phyloP scores from a whole-genome alignment of 2,797 vertebrate species.

The Ctenopoma multispine region DNA sequence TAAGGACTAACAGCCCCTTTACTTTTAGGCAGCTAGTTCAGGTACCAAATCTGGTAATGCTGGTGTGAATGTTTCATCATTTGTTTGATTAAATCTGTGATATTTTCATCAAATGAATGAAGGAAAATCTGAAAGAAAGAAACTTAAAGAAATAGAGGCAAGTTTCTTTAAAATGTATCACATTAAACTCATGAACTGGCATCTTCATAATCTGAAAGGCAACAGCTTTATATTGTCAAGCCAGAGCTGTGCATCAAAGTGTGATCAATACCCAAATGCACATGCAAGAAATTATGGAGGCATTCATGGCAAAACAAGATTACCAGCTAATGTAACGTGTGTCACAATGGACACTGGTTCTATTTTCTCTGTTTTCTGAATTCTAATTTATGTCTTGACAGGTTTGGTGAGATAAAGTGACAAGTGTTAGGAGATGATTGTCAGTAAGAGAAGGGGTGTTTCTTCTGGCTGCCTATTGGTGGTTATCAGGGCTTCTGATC shows the following conservation, averaged over 20 bases:
- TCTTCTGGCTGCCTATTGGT: slow-evolving; percentile 57
- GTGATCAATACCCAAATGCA: slow-evolving; percentile 58
- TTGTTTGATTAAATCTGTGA: neutral
- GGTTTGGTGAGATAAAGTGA: slow-evolving; percentile 75
- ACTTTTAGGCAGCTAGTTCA: neutral
- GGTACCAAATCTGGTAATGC: neutral
- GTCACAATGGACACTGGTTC: slow-evolving; percentile 40
- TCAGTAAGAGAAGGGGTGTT: slow-evolving; percentile 64
- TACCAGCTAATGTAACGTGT: slow-evolving; percentile 44
- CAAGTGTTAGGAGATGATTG: slow-evolving; percentile 55
- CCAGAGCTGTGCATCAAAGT: slow-evolving; percentile 35
- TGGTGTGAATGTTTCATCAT: neutral
- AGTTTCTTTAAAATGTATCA: neutral
- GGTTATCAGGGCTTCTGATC: slow-evolving; percentile 73
- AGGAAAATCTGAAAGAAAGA: neutral
- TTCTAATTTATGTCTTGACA: slow-evolving; percentile 75
- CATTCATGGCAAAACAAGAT: slow-evolving; percentile 48
- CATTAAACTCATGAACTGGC: slow-evolving; percentile 18
- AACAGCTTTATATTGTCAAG: slow-evolving; percentile 24
- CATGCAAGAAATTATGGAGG: slow-evolving; percentile 48
- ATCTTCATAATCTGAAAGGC: slow-evolving; percentile 39
- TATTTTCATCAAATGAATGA: neutral
- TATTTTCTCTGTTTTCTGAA: slow-evolving; percentile 46
- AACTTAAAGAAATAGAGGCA: neutral
- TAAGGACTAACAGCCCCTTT: neutral